These are phyloP conservation scores for Gryllus bimaculatus DNA, from an alignment of 1,140 invertebrate genomes.

Conservation along the genomic window DNA sequence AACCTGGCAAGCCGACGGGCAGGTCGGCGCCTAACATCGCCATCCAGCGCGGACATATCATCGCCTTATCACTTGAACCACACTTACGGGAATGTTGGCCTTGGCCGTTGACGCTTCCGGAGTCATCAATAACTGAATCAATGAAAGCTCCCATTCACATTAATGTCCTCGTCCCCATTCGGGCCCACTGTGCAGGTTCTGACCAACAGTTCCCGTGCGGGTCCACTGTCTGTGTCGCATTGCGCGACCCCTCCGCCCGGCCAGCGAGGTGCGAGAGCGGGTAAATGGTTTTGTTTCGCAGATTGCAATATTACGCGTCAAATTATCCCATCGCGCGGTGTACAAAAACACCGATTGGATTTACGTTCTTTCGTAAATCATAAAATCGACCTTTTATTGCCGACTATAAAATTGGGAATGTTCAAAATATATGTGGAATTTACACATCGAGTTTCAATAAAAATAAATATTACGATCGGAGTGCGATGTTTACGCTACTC, in stretches of 20 bases:
- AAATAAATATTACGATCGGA: neutral
- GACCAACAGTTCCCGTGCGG: too few species aligned
- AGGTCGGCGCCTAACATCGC: too few species aligned
- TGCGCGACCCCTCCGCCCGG: neutral
- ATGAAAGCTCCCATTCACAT: too few species aligned
- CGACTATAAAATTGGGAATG: neutral
- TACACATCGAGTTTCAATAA: neutral
- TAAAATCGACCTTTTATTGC: slow-evolving; percentile 1
- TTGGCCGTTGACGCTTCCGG: too few species aligned
- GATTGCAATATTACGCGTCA: neutral
- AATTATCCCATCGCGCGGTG: neutral
- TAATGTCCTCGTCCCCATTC: too few species aligned
- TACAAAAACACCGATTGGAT: neutral
- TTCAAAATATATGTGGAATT: neutral
- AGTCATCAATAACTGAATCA: too few species aligned
- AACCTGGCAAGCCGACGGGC: too few species aligned
- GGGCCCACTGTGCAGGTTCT: too few species aligned
- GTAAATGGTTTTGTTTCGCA: neutral
- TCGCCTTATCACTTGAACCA: too few species aligned
- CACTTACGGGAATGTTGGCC: too few species aligned
- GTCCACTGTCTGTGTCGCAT: too few species aligned
- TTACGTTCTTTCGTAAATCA: neutral
- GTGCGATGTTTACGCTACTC: neutral
- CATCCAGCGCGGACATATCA: too few species aligned
- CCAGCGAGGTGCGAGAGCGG: neutral